Conservation (phyloP, 2,113 vertebrate species). For the Hippopotamus amphibius region DNA sequence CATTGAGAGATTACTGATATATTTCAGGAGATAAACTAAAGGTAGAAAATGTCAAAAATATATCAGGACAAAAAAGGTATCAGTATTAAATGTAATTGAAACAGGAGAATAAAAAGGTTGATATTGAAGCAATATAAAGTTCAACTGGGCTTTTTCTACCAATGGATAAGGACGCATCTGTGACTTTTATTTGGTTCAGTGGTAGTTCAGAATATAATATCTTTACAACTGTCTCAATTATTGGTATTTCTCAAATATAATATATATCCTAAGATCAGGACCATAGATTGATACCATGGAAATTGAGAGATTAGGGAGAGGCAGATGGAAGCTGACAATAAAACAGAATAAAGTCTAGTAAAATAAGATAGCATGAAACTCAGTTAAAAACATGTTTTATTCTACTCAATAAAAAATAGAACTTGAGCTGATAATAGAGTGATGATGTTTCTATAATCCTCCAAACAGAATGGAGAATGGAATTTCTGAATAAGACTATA, state of each 20-base stretch:
- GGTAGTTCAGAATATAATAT: neutral
- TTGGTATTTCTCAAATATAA: neutral
- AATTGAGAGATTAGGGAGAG: neutral
- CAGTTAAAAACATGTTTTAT: neutral
- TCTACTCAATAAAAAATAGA: neutral
- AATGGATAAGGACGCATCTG: neutral
- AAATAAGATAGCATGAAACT: neutral
- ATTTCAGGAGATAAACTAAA: slow-evolving; percentile 15
- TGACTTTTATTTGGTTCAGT: neutral
- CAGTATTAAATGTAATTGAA: neutral
- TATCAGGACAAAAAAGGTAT: slow-evolving; percentile 4
- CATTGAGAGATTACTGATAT: neutral
- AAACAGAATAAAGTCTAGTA: neutral
- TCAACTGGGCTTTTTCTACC: neutral
- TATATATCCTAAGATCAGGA: neutral
- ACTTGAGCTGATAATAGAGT: neutral
- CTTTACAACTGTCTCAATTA: neutral
- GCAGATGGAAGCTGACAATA: neutral
- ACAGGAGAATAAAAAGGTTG: neutral
- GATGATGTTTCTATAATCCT: neutral
- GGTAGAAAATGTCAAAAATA: slow-evolving; percentile 10
- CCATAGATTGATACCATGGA: neutral
- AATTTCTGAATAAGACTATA: neutral
- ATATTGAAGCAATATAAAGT: slow-evolving; percentile 9
- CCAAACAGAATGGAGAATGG: neutral